These are phyloP conservation scores for Halesus radiatus DNA, from an alignment of 1,140 invertebrate genomes.

Conservation along the genomic window DNA sequence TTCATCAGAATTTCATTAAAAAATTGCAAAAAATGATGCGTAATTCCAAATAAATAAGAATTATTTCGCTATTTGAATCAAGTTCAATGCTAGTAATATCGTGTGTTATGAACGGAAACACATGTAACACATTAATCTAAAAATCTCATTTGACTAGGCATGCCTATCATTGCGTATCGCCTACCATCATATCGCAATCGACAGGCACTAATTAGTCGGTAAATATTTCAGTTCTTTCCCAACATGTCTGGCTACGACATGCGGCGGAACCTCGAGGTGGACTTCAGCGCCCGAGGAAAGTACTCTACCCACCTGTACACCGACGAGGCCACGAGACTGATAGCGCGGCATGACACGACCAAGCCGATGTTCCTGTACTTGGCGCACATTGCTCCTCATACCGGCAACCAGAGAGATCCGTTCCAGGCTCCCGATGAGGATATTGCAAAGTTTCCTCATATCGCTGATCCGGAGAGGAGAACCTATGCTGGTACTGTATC, in stretches of 20 bases:
- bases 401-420: conserved; percentile 76
- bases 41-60: too few relatives aligned
- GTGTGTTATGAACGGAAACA: too few relatives aligned
- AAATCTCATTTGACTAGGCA: too few relatives aligned
- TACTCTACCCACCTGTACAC: conserved; percentile 52
- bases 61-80: too few relatives aligned
- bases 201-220: too few relatives aligned
- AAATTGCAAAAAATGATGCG: too few relatives aligned
- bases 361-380: conserved; percentile 85
- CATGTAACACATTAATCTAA: too few relatives aligned
- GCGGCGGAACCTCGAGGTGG: conserved; percentile 74
- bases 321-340: conserved; percentile 67
- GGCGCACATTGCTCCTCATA: conserved; percentile 85
- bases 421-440: conserved; percentile 85
- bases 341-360: conserved; percentile 73
- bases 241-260: conserved; percentile 76
- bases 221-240: conserved; percentile 35
- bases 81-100: too few relatives aligned
- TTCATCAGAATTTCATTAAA: too few relatives aligned
- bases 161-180: too few relatives aligned
- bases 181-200: too few relatives aligned
- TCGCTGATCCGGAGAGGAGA: conserved; percentile 79
- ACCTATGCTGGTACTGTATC: conserved; percentile 79
- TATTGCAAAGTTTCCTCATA: conserved; percentile 81
- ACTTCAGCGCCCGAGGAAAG: conserved; percentile 72